phyloP scores from a whole-genome alignment of 1,140 invertebrate genomes.

The Aethina tumida region DNA sequence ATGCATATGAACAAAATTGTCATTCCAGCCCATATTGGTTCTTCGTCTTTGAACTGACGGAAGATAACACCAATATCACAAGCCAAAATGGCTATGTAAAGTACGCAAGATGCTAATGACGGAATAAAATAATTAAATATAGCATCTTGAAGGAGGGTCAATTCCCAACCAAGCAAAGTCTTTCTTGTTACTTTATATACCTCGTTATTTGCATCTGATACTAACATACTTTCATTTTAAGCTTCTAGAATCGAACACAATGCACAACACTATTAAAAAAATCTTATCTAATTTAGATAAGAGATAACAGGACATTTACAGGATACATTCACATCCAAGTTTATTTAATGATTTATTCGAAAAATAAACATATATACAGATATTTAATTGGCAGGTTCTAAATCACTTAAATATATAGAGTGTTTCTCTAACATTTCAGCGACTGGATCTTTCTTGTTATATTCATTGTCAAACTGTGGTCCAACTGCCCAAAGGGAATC shows the following conservation, averaged over 20 bases:
- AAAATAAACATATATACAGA: too few species aligned
- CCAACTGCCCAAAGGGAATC: constrained; percentile 87
- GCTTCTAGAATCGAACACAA: neutral
- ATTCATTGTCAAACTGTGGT: constrained; percentile 62
- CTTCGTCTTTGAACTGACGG: constrained; percentile 39
- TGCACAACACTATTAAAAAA: constrained; percentile 4
- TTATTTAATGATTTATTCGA: too few species aligned
- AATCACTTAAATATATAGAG: constrained; percentile 47
- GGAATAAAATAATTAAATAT: constrained; percentile 40
- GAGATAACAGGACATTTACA: too few species aligned
- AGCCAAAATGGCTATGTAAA: constrained; percentile 40
- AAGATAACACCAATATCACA: constrained; percentile 39
- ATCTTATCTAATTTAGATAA: neutral
- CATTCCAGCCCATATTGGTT: constrained; percentile 38
- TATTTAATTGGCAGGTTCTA: constrained; percentile 43
- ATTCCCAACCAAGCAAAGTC: constrained; percentile 25
- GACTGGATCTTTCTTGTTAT: constrained; percentile 45
- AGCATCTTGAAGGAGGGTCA: constrained; percentile 39
- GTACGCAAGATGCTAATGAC: constrained; percentile 32
- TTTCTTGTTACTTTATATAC: constrained; percentile 9
- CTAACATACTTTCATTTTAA: neutral
- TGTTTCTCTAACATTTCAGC: constrained; percentile 52
- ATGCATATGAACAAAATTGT: constrained; percentile 41
- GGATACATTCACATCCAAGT: too few species aligned
- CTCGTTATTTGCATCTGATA: constrained; percentile 6